These are phyloP conservation scores for Grammomys dolichurus DNA, from an alignment of 2,113 vertebrate species.

Conservation along the genomic window DNA sequence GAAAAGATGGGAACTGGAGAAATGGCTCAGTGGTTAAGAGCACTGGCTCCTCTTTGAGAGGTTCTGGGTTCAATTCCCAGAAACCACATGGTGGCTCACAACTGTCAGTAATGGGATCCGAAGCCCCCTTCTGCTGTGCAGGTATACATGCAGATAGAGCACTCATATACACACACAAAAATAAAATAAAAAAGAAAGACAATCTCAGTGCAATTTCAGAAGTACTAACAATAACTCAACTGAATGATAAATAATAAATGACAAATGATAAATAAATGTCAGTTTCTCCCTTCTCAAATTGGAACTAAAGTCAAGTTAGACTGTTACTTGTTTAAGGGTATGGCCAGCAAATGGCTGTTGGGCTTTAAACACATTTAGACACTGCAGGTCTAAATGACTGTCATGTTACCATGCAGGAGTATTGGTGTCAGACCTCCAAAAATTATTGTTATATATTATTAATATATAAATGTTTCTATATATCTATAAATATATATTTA, in stretches of 20 bases:
- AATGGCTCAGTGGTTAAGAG: neutral
- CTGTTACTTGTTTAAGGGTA: neutral
- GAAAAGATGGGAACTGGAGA: neutral
- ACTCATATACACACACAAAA: no score
- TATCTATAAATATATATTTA: neutral
- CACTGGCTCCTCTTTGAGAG: neutral
- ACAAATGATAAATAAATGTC: neutral
- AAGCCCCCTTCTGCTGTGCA: no score
- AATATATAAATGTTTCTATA: no score
- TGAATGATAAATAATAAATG: neutral
- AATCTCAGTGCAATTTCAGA: neutral
- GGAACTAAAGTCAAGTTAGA: neutral
- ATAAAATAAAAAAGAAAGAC: neutral
- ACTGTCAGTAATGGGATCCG: no score
- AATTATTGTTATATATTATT: neutral
- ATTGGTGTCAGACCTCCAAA: neutral
- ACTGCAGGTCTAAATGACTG: neutral
- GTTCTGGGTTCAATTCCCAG: neutral
- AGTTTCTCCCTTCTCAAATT: constrained; percentile 21
- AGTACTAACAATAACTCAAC: neutral
- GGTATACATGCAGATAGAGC: neutral
- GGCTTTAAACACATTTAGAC: neutral
- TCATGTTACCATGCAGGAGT: neutral
- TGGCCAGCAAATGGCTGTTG: neutral
- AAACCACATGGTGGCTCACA: neutral